Base-by-base conservation (phyloP, 2,113 vertebrate species). In the Burhinus bistriatus region DNA sequence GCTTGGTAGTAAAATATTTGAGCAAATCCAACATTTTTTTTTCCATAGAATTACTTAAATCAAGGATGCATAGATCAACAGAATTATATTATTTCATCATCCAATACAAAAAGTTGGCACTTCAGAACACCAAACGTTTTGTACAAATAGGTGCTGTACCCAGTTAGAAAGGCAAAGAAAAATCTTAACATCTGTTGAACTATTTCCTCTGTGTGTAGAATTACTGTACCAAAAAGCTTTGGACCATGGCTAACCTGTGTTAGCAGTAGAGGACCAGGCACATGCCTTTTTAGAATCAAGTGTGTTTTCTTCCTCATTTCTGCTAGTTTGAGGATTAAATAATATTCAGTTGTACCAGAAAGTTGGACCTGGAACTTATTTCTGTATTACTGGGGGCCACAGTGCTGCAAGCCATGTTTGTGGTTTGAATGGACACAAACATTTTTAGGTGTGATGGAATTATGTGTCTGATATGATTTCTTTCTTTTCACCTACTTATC, bases 91-190 rank as follows among this genome's bases (percentile, higher is more conserved):
- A 76, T 87, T 94, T 91, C 15, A 61, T 69, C 68, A 61, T 10
- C 19, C 90, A 85, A 88, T 57, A 55, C 4, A 44, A 55, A 40
- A 87, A 38, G 1, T 20, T 87, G 32, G 47, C 23, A 55, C 44
- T 91, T 79, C 30, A 77, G 59, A 89, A 18, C 32, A 30, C 13
- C 64, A 83, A 76, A 51, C 8, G 6, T 64, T 78, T 89, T 42
- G n/a, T 75, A 49, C 61, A 79, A 61, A 76, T 73, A 75, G 32
- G 8, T 44, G 13, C 49, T 85, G 30, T 71, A 72, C 5, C 21
- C 45, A 54, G 19, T 61, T 87, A 73, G 45, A 89, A 92, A 93
- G 66, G n/a, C 52, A 89, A 87, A 83, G 38, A 71, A 83, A 76
- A 70, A 52, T 44, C 58, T 86, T 85, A 26, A 22, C 40, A 4